Conservation (phyloP, 30 jellyfish, hydroid and myxozoan genomes). For the Cassiopea xamachana region DNA sequence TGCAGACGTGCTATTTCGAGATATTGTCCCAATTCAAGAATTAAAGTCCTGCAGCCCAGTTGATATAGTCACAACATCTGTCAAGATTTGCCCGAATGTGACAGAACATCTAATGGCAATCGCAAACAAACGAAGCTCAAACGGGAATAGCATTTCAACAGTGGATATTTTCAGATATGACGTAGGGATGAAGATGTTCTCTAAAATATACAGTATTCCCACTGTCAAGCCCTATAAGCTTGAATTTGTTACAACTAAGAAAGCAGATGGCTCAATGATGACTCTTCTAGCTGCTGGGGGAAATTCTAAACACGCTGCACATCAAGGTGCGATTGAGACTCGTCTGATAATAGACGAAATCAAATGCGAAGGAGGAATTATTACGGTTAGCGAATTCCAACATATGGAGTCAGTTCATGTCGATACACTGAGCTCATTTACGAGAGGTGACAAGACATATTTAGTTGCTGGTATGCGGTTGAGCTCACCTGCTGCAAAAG, state of each 20-base stretch:
- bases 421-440: slow-evolving; percentile 65
- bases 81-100: not conserved
- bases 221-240: slow-evolving; percentile 69
- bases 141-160: slow-evolving; percentile 22
- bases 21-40: slow-evolving; percentile 39
- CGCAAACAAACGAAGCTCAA: slow-evolving; percentile 33
- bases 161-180: slow-evolving; percentile 62
- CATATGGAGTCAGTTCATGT: slow-evolving; percentile 32
- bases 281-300: slow-evolving; percentile 59
- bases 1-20: slow-evolving; percentile 50
- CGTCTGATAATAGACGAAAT: slow-evolving; percentile 60
- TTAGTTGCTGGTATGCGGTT: slow-evolving; percentile 69
- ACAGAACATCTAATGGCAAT: slow-evolving; percentile 54
- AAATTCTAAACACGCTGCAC: slow-evolving; percentile 10
- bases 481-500: slow-evolving; percentile 4
- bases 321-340: not conserved
- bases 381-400: slow-evolving; percentile 46
- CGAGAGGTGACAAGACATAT: slow-evolving; percentile 43
- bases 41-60: slow-evolving; percentile 26
- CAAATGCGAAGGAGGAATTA: not conserved
- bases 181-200: slow-evolving; percentile 17
- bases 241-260: slow-evolving; percentile 30
- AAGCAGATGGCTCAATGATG: not conserved
- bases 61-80: slow-evolving; percentile 37
- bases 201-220: slow-evolving; percentile 12